Evolutionary conservation across 2,113 vertebrate genomes (phyloP).

Genomic region (Oncorhynchus masou): DNA sequence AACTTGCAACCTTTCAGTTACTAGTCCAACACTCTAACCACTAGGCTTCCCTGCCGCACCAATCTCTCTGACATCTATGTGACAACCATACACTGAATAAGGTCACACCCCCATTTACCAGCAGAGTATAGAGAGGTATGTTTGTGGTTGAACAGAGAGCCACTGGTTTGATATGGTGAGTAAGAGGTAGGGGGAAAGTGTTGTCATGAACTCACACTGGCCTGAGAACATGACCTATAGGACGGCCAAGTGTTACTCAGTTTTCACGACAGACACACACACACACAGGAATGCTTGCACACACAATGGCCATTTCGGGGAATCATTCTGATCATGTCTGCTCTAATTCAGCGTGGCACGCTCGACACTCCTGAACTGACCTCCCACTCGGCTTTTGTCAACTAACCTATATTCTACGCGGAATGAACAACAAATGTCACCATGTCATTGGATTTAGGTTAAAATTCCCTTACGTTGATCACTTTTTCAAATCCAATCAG

Average conservation of each 20-base stretch:
- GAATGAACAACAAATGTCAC: too few species aligned
- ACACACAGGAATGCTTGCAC: conserved; percentile 1
- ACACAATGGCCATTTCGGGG: neutral
- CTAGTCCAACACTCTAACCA: too few species aligned
- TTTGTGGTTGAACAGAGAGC: neutral
- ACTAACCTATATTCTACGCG: too few species aligned
- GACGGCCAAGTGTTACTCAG: neutral
- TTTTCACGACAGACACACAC: too few species aligned
- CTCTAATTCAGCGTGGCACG: conserved; percentile 19
- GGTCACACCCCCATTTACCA: neutral
- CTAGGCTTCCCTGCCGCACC: too few species aligned
- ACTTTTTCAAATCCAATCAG: too few species aligned
- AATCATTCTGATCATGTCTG: neutral
- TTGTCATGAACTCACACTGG: neutral
- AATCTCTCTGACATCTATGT: too few species aligned
- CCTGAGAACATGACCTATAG: conserved; percentile 27
- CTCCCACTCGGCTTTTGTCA: neutral
- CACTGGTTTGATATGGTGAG: neutral
- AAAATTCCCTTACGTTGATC: too few species aligned
- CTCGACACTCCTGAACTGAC: neutral
- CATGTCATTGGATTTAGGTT: too few species aligned
- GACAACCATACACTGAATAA: neutral
- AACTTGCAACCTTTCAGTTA: too few species aligned
- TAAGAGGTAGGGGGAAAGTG: neutral
- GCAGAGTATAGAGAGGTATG: neutral